phyloP scores from a whole-genome alignment of 2,113 vertebrate genomes.

The Caranx ignobilis region DNA sequence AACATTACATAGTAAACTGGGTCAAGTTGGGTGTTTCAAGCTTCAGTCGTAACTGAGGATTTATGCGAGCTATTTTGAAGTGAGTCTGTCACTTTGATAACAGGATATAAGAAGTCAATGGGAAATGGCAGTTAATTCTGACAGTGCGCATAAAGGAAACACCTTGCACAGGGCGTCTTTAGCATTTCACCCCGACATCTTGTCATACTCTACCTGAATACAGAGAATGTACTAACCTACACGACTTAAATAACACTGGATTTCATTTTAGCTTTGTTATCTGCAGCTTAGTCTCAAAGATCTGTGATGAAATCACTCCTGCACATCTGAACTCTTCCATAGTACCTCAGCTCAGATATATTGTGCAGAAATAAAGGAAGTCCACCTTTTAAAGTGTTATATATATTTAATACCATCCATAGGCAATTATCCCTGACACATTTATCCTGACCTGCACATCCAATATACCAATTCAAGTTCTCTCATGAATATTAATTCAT shows the following conservation, averaged over 20 bases:
- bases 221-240: conserved; percentile 15
- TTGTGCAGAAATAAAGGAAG: conserved; percentile 11
- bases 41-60: background rate
- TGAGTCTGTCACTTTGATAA: conserved; percentile 8
- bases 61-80: background rate
- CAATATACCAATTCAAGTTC: conserved; percentile 31
- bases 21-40: background rate
- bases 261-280: conserved; percentile 16
- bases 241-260: conserved; percentile 12
- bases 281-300: conserved; percentile 2
- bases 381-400: conserved; percentile 43
- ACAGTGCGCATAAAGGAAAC: conserved; percentile 10
- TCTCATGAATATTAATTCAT: conserved; percentile 60
- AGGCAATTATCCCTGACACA: conserved; percentile 42
- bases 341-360: conserved; percentile 9
- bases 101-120: conserved; percentile 4
- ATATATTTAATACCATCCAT: conserved; percentile 44
- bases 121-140: conserved; percentile 13
- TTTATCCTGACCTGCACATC: conserved; percentile 48
- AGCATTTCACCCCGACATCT: conserved; percentile 22
- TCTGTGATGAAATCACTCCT: conserved; percentile 29
- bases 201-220: conserved; percentile 40
- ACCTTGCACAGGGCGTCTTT: background rate
- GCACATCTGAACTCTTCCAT: conserved; percentile 24
- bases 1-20: too few relatives aligned